Base-by-base conservation (phyloP, 2,113 vertebrate genomes). In the Colinus virginianus region DNA sequence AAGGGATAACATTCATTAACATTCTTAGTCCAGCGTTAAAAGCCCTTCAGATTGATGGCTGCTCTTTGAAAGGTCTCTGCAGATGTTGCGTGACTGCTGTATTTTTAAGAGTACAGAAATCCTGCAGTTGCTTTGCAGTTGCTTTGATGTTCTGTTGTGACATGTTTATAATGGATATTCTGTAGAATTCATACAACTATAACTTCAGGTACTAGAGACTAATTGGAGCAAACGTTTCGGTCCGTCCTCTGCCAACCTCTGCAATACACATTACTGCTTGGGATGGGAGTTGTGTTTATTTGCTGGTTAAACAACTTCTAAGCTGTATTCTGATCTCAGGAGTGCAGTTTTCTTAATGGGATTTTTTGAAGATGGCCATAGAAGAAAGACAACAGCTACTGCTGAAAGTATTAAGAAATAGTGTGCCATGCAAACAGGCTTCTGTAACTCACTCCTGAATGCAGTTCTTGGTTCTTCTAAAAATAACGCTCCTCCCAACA, bases 321-420 rank as follows among this genome's bases (percentile, higher is more conserved):
- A 80, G 46, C 66, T 86, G 25, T 55, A 9, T 7, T 70, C 20
- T 78, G 51, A 51, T 95, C 66, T 91, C 86, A 74, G 59, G 84
- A 78, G 89, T 87, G 40, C 90, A 21, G 62, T 91, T 88, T 82
- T 84, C 66, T 49, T 90, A 86, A 88, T 75, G 59, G 58, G 16
- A 1, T 67, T 58, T 87, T 90, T 90, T 91, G 22, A 69, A 91
- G 90, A 48, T 71, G 66, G 21, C 66, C 40, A 30, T 87, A 71
- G 90, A 93, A 91, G 71, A 90, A 77, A 88, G 72, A 51, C 64
- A 94, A 91, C 53, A 70, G 40, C 53, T 84, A 42, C 68, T 75
- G 49, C 85, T 72, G 67, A 48, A 90, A 67, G 9, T 79, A 77
- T 66, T 62, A 85, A 90, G 38, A 45, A 74, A 42, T 66, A 68